Evolutionary conservation across 2,113 vertebrate species (phyloP), one percentile per base, ranked within the genome.

Genomic region (Caranx melampygus): DNA sequence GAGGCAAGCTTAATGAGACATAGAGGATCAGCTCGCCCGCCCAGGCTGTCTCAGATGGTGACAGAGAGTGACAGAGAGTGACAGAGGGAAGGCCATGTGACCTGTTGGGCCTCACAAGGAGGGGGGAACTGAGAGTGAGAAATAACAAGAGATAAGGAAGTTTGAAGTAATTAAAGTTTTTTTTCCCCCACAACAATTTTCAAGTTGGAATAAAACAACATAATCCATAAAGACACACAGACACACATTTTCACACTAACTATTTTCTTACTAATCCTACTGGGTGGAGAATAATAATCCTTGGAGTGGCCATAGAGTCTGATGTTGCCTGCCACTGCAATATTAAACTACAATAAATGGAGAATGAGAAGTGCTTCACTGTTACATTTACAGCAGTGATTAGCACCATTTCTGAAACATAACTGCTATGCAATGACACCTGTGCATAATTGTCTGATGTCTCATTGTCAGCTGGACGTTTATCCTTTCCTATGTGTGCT

Each of bases 1-100:
- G n/a, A 82, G 82, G 72, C 73, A 15, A 68, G 4, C n/a, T 81
- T 87, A 82, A 78, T 77, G 78, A 88, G 58, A 75, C 54, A 10
- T 59, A 73, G 70, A 47, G 12, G 52, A 86, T 71, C 79, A 60
- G 47, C 69, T 37, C 18, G 35, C 61, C 58, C 12, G 10, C 18
- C 64, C 65, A 58, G 68, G 82, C 75, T 13, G 10, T 66, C 79
- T 65, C 81, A 83, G 89, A 85, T 80, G 74, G 84, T 86, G 60
- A 82, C 71, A 21, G 70, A 67, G 18, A 72, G 52, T 18, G 81
- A 79, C 12, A 61, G 45, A 80, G 45, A 72, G 52, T 18, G 81
- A 79, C 12, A 61, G 45, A 80, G 45, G 44, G 74, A 74, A 35
- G 7, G 45, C 16, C 59, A 67, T 31, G 64, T 78, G 77, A 76